Base-by-base conservation (phyloP, 1,140 invertebrate genomes). In the Scaptomyza hsui region DNA sequence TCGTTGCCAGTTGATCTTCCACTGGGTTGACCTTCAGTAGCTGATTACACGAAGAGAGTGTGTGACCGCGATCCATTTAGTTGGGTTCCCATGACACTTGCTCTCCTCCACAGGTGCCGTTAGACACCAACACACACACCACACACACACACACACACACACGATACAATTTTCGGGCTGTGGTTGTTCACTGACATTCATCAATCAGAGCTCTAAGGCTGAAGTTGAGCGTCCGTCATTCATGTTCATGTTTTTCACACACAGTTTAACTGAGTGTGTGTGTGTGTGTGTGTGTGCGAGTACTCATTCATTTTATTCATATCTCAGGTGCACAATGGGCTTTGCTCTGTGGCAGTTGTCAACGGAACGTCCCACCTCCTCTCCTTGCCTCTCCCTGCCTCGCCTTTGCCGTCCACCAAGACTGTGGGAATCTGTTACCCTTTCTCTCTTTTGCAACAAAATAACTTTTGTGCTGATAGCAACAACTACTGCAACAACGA, bases 351-450 rank as follows among this genome's bases (percentile, higher is more conserved):
- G 56, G 49, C 62, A 68, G 72, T 75, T 78, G 75, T 78, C 75
- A 78, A 78, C 75, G 48, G n/a, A n/a, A n/a, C 18, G 19, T 45
- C 60, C 26, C 10, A 1, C 18, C 16, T 6, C 21, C 24, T 7
- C 26, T 37, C 44, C 29, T 15, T 57, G n/a, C 4, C 41, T 19
- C 24, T 56, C 60, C 10, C 42, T 60, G n/a, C n/a, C 55, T 59
- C 39, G 41, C 29, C 26, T n/a, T 29, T 29, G 12, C 56, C 44
- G 47, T 45, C 44, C 55, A 44, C 44, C 55, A 44, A 59, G 71
- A 88, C 78, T 88, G 82, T 88, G 82, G 82, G 82, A 88, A 88
- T 88, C 82, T 88, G 82, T 88, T 88, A 88, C 82, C 82, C 82
- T 88, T 88, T 88, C 82, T 88, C 82, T 88, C 70, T 24, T 24